These are phyloP conservation scores for Hypercompe scribonia DNA, from an alignment of 2,888 invertebrate species.

Conservation along the genomic window DNA sequence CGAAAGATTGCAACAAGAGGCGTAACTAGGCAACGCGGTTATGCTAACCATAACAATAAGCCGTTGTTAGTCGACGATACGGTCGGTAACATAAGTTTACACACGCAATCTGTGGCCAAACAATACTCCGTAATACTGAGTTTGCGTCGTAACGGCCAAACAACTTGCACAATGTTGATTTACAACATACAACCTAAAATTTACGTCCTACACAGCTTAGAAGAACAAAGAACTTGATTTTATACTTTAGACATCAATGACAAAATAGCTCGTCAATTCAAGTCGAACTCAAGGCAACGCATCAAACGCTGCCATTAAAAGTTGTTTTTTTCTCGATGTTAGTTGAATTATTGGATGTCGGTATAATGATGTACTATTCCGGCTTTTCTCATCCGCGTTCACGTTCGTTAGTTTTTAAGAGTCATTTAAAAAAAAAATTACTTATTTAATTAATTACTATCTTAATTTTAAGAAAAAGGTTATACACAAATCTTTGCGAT, in stretches of 20 bases:
- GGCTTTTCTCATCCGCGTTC: not conserved
- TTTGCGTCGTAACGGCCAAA: slow-evolving; percentile 40
- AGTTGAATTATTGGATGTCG: not conserved
- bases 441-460: too few species aligned
- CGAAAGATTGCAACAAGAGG: slow-evolving; percentile 67
- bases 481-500: too few species aligned
- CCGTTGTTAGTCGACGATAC: slow-evolving; percentile 61
- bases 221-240: slow-evolving; percentile 51
- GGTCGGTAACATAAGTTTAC: slow-evolving; percentile 56
- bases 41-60: slow-evolving; percentile 74
- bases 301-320: slow-evolving; percentile 27
- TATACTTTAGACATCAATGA: slow-evolving; percentile 52
- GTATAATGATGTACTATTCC: not conserved
- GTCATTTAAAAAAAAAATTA: not conserved
- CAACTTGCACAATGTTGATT: slow-evolving; percentile 52
- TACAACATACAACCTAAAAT: slow-evolving; percentile 40
- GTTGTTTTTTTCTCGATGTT: slow-evolving; percentile 17
- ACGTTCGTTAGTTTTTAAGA: not conserved
- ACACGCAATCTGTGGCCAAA: slow-evolving; percentile 67
- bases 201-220: slow-evolving; percentile 39
- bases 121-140: slow-evolving; percentile 61
- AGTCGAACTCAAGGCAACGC: slow-evolving; percentile 41
- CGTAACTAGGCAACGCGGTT: slow-evolving; percentile 74
- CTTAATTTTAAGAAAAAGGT: too few species aligned
- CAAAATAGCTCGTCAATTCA: slow-evolving; percentile 43